Evolutionary conservation across 2,888 invertebrate species (phyloP), one percentile per base, ranked within the genome.

Genomic region (Stenolophus ochropezus): DNA sequence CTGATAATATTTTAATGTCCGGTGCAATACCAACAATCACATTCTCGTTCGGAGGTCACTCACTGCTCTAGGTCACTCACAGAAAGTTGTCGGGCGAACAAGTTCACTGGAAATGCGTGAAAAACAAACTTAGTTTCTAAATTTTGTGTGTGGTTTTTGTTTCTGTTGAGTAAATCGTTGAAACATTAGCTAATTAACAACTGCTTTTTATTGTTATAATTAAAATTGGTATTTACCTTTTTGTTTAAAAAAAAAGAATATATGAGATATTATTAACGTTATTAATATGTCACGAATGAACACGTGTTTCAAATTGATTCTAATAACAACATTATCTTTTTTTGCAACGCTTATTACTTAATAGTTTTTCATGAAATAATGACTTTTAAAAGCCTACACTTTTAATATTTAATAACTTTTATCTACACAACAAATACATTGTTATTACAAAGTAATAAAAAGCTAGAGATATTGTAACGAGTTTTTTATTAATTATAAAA

Each of bases 1-100:
- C 6, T 23, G 69, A 78, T 75, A 75, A 65, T 77, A 47, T 65
- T 47, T 77, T 25, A 78, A 78, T 69, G 65, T 51, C 69, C 23
- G 18, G 42, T 49, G 33, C 33, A 42, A 42, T 42, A 42, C 11
- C 11, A 42, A 42, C 78, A 11, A 61, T 49, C 47, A 73, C 20
- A 27, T 56, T 51, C 69, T 73, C 80, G 69, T 80, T 80, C 58
- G 80, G 80, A 80, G 80, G 80, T 80, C 80, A 80, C 58, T 8
- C 11, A n/a, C n/a, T 11, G 33, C 80, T 73, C 73, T 80, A 73
- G 80, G 80, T 80, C 73, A 73, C 53, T 73, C 49, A 79, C 79
- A 79, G 79, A 79, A 79, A 79, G 79, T 79, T 79, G 79, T 53
- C 69, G 69, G 14, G 47, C 69, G 49, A 77, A 33, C 51, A 49